These are phyloP conservation scores for Cartodere bifasciata DNA, from an alignment of 2,888 invertebrate genomes.

Conservation along the genomic window DNA sequence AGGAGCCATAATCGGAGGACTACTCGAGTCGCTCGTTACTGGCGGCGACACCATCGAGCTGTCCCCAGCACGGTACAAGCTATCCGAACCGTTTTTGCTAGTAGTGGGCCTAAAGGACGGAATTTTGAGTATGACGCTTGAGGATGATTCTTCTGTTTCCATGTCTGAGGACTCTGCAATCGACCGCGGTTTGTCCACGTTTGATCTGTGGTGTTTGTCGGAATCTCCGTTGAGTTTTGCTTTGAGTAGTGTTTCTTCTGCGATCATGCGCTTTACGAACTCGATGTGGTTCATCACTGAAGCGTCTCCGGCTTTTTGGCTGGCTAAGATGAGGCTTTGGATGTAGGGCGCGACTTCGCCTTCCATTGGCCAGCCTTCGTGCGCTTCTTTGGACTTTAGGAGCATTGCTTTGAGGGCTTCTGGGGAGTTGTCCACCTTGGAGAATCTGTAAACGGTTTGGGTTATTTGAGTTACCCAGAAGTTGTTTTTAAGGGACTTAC, in stretches of 20 bases:
- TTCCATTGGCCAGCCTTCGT: slow-evolving; percentile 35
- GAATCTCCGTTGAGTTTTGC: slow-evolving; percentile 28
- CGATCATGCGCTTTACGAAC: slow-evolving; percentile 42
- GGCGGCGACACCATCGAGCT: slow-evolving; percentile 36
- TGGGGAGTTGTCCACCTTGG: slow-evolving; percentile 38
- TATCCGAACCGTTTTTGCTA: slow-evolving; percentile 38
- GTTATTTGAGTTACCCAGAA: too few relatives aligned
- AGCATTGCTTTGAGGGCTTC: slow-evolving; percentile 41
- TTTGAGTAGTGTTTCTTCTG: slow-evolving; percentile 40
- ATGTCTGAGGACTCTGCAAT: slow-evolving; percentile 31
- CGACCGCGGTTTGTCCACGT: slow-evolving; percentile 31
- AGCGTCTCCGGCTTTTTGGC: slow-evolving; percentile 28
- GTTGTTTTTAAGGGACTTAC: slow-evolving; percentile 7
- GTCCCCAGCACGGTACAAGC: slow-evolving; percentile 27
- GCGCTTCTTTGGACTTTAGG: slow-evolving; percentile 35
- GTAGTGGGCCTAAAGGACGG: slow-evolving; percentile 73
- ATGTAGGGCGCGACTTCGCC: slow-evolving; percentile 33
- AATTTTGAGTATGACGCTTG: slow-evolving; percentile 77
- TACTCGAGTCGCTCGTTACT: slow-evolving; percentile 40
- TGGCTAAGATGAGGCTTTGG: slow-evolving; percentile 38
- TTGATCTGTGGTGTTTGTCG: slow-evolving; percentile 29
- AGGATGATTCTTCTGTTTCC: slow-evolving; percentile 44
- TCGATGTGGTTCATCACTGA: slow-evolving; percentile 35
- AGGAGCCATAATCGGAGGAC: slow-evolving; percentile 40
- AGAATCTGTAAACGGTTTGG: slow-evolving; percentile 32